Base-by-base conservation (phyloP, 2,797 vertebrate genomes). In the Sebastes kiyomatsui region DNA sequence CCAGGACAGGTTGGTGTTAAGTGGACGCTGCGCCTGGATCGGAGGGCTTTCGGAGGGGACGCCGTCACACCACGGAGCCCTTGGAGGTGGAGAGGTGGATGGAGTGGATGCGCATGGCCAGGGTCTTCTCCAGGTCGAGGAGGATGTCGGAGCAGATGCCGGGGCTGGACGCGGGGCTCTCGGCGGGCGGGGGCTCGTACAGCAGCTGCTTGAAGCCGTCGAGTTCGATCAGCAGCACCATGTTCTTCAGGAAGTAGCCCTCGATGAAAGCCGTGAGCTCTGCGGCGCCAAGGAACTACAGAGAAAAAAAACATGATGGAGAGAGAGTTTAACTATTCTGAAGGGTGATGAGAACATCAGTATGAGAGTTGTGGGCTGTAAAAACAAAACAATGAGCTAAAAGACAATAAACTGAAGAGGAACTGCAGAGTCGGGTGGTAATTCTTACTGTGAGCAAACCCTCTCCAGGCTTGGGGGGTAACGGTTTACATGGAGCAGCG, bases 241-340 rank as follows among this genome's bases (percentile, higher is more conserved):
- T 99, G 90, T 99, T 99, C 96, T 99, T 99, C 90, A 99, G 95
- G 91, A 99, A 99, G 91, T 98, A 99, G 91, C 98, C 98, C 96
- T 99, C 98, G 18, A 98, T 98, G 90, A 98, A 99, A 3, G 97
- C 94, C 1, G 98, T 96, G 23, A 99, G 96, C 94, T 99, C 98
- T 0, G 93, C 92, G 80, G 98, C 97, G 5, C 97, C 97, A 0
- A 99, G 97, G 93, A 99, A 99, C 98, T 99, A 64, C 4, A 68
- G 0, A 0, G 20, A 25, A 38, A 58, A 18, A 3, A 46, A 3
- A 46, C 7, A 83, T 6, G 46, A 33, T 2, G 28, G 27, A 33
- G 46, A n/a, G 18, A 52, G 46, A 52, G 46, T 52, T 52, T 46
- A 16, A 46, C 42, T 46, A 18, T 46, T 46, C 42, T 46, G 42